phyloP scores from a whole-genome alignment of 2,888 invertebrate genomes.

The Lamellibrachia columna region DNA sequence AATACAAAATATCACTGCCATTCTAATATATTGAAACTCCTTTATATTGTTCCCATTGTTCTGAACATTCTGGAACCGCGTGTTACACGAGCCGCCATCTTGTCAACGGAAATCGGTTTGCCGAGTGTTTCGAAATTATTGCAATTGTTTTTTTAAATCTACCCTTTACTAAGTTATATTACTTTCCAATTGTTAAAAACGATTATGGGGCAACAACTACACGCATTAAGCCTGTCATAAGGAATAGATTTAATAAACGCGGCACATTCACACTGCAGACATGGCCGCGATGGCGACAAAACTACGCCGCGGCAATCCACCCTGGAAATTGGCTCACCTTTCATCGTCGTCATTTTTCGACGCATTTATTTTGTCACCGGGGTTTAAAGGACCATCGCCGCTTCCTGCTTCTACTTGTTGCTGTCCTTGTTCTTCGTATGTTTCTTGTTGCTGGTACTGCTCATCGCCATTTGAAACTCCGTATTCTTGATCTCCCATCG shows the following conservation, averaged over 20 bases:
- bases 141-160: not conserved
- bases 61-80: not conserved
- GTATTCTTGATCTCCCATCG: conserved; percentile 26
- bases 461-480: conserved; percentile 8
- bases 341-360: conserved; percentile 45
- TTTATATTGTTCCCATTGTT: not conserved
- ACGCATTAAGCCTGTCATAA: not conserved
- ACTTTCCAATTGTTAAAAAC: not conserved
- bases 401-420: conserved; percentile 19
- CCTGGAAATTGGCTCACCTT: conserved; percentile 33
- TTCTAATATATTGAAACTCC: not conserved
- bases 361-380: conserved; percentile 40
- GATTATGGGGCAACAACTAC: not conserved
- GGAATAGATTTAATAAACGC: not conserved
- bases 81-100: conserved; percentile 10
- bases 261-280: not conserved
- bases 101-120: conserved; percentile 7
- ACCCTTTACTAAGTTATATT: not conserved
- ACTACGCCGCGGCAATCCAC: not conserved
- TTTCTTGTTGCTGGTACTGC: conserved; percentile 26
- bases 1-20: not conserved
- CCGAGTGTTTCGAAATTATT: conserved; percentile 5
- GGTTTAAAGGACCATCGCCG: conserved; percentile 26
- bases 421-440: conserved; percentile 17
- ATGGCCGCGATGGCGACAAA: not conserved